phyloP scores from a whole-genome alignment of 2,888 invertebrate species.

The Psylliodes chrysocephalus region DNA sequence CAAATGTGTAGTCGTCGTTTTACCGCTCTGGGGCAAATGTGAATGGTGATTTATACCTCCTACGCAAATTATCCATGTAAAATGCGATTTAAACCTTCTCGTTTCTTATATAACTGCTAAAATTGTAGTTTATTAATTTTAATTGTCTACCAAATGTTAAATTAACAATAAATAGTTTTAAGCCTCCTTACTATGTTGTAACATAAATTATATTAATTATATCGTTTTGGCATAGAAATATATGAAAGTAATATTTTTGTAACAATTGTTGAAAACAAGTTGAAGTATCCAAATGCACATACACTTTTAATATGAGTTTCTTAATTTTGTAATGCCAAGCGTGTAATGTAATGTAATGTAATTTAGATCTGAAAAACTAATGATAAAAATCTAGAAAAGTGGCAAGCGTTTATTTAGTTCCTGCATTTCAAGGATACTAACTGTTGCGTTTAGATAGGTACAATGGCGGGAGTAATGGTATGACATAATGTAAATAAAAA shows the following conservation, averaged over 20 bases:
- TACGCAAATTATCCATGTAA: too few species aligned
- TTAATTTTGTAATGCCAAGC: conserved; percentile 6
- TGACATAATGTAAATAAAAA: too few species aligned
- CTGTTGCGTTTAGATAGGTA: not conserved
- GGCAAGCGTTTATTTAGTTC: conserved; percentile 25
- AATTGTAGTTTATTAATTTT: not conserved
- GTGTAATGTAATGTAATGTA: conserved; percentile 25
- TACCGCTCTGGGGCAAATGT: too few species aligned
- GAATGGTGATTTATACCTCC: too few species aligned
- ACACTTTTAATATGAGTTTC: conserved; percentile 17
- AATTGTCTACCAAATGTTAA: not conserved
- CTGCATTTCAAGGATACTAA: conserved; percentile 25
- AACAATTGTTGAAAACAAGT: conserved; percentile 13
- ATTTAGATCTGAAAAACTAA: conserved; percentile 10
- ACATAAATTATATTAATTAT: conserved; percentile 14
- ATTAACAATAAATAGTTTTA: conserved; percentile 9
- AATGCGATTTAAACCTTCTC: too few species aligned
- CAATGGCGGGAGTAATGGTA: too few species aligned
- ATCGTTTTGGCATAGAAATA: conserved; percentile 7
- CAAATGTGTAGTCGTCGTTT: too few species aligned
- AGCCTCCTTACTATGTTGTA: conserved; percentile 1
- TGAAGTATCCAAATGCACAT: conserved; percentile 15
- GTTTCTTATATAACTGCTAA: not conserved
- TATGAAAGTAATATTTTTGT: conserved; percentile 12
- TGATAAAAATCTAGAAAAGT: conserved; percentile 28